Base-by-base conservation (phyloP, 2,113 vertebrate species). In the Erythrocercus mccallii region DNA sequence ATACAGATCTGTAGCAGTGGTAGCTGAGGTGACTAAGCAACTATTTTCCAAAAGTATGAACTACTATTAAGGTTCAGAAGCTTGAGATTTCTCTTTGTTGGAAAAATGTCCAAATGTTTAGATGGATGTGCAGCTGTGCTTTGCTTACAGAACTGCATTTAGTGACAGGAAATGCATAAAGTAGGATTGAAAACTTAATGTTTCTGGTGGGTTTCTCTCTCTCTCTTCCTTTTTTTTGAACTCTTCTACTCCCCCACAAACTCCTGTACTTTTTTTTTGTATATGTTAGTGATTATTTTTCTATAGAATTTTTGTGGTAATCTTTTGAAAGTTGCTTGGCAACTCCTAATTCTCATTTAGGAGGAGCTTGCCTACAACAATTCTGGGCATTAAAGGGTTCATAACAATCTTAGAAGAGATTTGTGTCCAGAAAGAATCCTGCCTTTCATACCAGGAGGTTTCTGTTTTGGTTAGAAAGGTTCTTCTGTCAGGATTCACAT, bases 281-380 rank as follows among this genome's bases (percentile, higher is more conserved):
- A 45, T 2, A 5, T 4, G 1, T 54, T 62, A 48, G 25, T 73
- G 71, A 65, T 72, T 76, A 44, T 48, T 84, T 89, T 86, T 91
- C 72, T 78, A 6, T 58, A n/a, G 24, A 28, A 5, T 91, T 81
- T 90, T 73, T 48, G 30, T 45, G 47, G 38, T 87, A 77, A 50
- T 73, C 69, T 58, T 61, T 70, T 78, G 44, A 42, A 93, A 58
- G 65, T 85, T 95, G 65, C 91, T 71, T 93, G 81, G 88, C 86
- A 95, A 71, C 81, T 78, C 31, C 78, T 74, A 71, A 71, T 50
- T 68, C 35, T 70, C 7, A 17, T 80, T 81, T 83, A 28, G 88
- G 64, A 72, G 30, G 27, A 48, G 15, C 56, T 60, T 57, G 17
- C 21, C 22, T 64, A 10, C 12, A 33, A 12, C 5, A 35, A 0